Evolutionary conservation across 1,140 invertebrate species (phyloP).

Genomic region (Macrobrachium rosenbergii): DNA sequence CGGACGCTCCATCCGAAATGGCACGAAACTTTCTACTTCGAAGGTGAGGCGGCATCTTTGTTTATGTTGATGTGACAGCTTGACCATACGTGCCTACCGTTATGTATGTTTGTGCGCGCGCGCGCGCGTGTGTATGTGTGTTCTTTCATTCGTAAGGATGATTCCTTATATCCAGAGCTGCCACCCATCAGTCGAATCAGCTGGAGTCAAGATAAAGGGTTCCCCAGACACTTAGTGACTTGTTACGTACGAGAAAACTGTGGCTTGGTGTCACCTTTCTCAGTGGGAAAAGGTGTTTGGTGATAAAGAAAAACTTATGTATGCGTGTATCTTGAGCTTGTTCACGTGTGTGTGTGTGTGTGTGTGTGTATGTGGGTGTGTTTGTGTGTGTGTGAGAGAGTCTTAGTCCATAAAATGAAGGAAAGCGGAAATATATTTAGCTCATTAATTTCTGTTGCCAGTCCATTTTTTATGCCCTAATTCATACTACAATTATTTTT

Average conservation of each 20-base stretch:
- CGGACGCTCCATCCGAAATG: constrained; percentile 95
- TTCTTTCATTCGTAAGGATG: too few species aligned
- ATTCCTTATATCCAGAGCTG: too few species aligned
- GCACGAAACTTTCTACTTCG: constrained; percentile 99
- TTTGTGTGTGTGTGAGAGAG: constrained; percentile 11
- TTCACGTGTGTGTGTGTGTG: constrained; percentile 16
- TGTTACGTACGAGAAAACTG: too few species aligned
- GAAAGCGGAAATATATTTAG: background rate
- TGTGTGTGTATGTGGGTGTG: constrained; percentile 14
- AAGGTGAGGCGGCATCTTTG: constrained; percentile 76
- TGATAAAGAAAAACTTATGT: background rate
- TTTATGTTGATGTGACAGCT: background rate
- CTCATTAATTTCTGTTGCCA: too few species aligned
- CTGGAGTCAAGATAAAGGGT: too few species aligned
- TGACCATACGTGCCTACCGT: background rate
- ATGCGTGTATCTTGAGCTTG: constrained; percentile 17
- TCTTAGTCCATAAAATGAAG: background rate
- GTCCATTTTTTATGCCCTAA: too few species aligned
- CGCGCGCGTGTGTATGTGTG: too few species aligned
- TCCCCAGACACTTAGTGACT: too few species aligned
- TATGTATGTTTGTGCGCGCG: background rate
- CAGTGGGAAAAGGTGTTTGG: too few species aligned
- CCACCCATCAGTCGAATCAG: too few species aligned
- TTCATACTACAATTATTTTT: too few species aligned
- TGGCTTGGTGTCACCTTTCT: too few species aligned